Evolutionary conservation across 1,140 invertebrate genomes (phyloP), one percentile per base, ranked within the genome.

Genomic region (Trichomalopsis sarcophagae): DNA sequence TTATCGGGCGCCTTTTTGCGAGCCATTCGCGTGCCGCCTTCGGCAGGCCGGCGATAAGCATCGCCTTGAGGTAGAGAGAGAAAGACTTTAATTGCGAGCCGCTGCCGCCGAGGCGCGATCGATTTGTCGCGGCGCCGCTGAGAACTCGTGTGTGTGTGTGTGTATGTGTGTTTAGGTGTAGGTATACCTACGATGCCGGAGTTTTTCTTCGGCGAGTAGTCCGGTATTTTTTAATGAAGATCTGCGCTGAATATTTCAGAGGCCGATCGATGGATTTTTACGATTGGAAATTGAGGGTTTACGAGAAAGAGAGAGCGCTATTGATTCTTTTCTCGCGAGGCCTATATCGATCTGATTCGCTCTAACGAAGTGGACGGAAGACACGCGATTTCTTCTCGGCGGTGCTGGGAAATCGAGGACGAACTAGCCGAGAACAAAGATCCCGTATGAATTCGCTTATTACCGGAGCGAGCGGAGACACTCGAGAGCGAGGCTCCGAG

Each of bases 51-150:
- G 7, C 86, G 91, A 91, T 92, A 92, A 91, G 87, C 88, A 90
- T 92, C 90, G 86, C 87, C 85, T 87, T 68, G 87, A 71, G 68
- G 68, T 33, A 33, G 11, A 71, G 76, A 73, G 73, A 84, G 88
- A 89, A 88, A 89, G 89, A 91, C 90, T 92, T 93, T 92, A 93
- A 93, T 92, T 92, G 91, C 88, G 75, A 87, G 62, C 84, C 85
- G 68, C 47, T n/a, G 62, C 40, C 13, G 55, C 10, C 75, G 75
- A 77, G 55, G 50, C 36, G 77, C n/a, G 89, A 92, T 92, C 92
- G 91, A 93, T 93, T 92, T 92, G 92, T 92, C 90, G 89, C 89
- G 89, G 84, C 85, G 85, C 86, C 87, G 87, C 87, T 14, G 47
- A 50, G 47, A 50, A 17, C 11, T 13, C 11, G 47, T 14, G 47